Conservation (phyloP, 2,113 vertebrate species). For the Callopanchax toddi region DNA sequence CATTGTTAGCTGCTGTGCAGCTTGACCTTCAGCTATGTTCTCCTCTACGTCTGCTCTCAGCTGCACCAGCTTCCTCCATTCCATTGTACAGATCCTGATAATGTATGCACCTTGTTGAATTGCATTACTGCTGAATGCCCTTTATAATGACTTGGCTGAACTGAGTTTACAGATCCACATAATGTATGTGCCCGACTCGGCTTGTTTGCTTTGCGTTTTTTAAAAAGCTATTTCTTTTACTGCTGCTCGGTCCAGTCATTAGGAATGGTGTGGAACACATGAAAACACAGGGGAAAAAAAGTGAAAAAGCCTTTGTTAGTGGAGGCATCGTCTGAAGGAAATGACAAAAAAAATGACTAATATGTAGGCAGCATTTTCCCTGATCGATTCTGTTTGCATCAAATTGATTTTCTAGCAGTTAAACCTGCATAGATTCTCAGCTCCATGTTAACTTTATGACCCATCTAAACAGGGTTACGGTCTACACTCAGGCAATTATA, state of each 20-base stretch:
- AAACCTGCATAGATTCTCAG: not conserved
- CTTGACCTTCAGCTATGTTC: slow-evolving; percentile 46
- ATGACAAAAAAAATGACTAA: not conserved
- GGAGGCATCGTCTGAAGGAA: not conserved
- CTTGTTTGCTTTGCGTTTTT: slow-evolving; percentile 19
- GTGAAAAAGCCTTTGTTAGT: not conserved
- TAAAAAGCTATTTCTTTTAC: slow-evolving; percentile 3
- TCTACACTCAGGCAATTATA: not conserved
- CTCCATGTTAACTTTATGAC: not conserved
- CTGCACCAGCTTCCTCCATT: slow-evolving; percentile 1
- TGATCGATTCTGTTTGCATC: slow-evolving; percentile 16
- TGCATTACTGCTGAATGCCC: slow-evolving; percentile 43
- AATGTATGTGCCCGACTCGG: slow-evolving; percentile 34
- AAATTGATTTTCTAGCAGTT: slow-evolving; percentile 6
- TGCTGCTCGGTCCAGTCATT: slow-evolving; percentile 15
- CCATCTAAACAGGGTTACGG: not conserved
- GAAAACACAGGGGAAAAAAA: not conserved
- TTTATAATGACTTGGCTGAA: slow-evolving; percentile 31
- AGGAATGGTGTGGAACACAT: not conserved
- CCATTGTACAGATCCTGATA: slow-evolving; percentile 38
- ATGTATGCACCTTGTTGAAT: slow-evolving; percentile 37
- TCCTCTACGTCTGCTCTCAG: slow-evolving; percentile 4
- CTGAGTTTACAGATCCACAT: slow-evolving; percentile 27
- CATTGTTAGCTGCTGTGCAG: slow-evolving; percentile 20
- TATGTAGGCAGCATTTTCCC: not conserved